A percentile compares a stretch with the other conserved stretches of the same genome.
Evolutionary conservation across 2,888 invertebrate species (phyloP).

Genomic region (Synergus japonicus): DNA sequence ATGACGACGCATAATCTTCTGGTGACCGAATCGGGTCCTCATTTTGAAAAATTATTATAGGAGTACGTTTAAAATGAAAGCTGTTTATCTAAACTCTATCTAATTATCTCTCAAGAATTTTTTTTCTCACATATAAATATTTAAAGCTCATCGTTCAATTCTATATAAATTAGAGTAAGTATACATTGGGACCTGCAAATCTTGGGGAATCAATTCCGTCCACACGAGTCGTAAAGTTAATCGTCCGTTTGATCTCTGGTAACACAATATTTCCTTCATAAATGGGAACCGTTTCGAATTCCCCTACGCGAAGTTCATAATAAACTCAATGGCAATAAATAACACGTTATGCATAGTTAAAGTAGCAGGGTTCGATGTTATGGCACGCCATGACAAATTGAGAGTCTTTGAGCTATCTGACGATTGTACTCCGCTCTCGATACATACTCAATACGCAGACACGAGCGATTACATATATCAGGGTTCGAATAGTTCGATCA

Average conservation of each 20-base stretch:
- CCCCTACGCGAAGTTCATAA: conserved; percentile 44
- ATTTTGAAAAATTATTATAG: background rate
- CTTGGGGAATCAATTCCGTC: conserved; percentile 54
- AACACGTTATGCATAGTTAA: conserved; percentile 50
- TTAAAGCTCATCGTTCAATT: background rate
- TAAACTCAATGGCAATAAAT: conserved; percentile 59
- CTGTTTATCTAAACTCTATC: too few species aligned
- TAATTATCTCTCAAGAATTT: background rate
- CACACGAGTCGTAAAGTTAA: conserved; percentile 58
- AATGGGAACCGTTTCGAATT: conserved; percentile 59
- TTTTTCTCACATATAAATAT: background rate
- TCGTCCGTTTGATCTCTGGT: conserved; percentile 63
- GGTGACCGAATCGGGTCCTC: background rate
- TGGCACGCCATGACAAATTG: conserved; percentile 40
- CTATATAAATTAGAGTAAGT: background rate
- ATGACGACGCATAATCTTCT: background rate
- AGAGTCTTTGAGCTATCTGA: conserved; percentile 29
- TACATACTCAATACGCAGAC: conserved; percentile 20
- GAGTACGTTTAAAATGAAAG: too few species aligned
- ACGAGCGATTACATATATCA: conserved; percentile 14
- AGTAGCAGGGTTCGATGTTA: conserved; percentile 33
- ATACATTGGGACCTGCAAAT: conserved; percentile 28
- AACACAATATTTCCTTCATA: conserved; percentile 62
- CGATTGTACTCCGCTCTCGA: conserved; percentile 36
- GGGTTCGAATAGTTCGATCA: conserved; percentile 42